These are phyloP conservation scores for Gastracanthus pulcherrimus DNA, from an alignment of 2,888 invertebrate genomes.

Conservation along the genomic window DNA sequence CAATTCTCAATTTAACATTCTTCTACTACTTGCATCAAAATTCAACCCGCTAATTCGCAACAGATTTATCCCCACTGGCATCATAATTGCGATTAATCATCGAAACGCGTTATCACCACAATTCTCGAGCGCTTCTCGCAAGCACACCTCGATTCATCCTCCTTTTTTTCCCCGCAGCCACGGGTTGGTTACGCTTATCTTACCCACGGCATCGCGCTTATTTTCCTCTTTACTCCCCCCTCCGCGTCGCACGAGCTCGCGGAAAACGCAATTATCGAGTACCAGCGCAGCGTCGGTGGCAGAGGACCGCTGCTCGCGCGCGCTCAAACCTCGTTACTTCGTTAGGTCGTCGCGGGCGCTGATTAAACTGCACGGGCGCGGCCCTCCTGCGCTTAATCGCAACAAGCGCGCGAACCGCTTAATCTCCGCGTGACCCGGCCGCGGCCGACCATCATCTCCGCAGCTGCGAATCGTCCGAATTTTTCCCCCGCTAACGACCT, in stretches of 20 bases:
- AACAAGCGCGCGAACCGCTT: background rate
- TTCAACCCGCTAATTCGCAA: too few species aligned
- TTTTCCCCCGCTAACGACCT: conserved; percentile 23
- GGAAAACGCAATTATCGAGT: conserved; percentile 38
- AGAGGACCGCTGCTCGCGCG: background rate
- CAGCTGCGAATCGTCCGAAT: conserved; percentile 16
- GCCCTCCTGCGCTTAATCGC: background rate
- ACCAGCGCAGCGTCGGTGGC: background rate
- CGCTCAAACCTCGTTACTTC: conserved; percentile 36
- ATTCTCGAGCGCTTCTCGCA: too few species aligned
- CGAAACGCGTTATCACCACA: background rate
- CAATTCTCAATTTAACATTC: too few species aligned
- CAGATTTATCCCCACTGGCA: too few species aligned
- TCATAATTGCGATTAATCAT: background rate
- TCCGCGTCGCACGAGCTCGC: background rate
- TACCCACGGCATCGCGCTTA: background rate
- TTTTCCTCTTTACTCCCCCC: background rate
- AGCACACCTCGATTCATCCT: too few species aligned
- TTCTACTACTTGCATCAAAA: too few species aligned
- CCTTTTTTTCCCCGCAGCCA: too few species aligned
- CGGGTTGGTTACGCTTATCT: background rate
- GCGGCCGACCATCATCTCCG: background rate
- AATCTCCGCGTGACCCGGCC: background rate
- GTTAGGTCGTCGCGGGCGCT: conserved; percentile 23
- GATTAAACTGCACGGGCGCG: conserved; percentile 13